Conservation (phyloP, 2,888 invertebrate genomes). For the Volucella inflata region DNA sequence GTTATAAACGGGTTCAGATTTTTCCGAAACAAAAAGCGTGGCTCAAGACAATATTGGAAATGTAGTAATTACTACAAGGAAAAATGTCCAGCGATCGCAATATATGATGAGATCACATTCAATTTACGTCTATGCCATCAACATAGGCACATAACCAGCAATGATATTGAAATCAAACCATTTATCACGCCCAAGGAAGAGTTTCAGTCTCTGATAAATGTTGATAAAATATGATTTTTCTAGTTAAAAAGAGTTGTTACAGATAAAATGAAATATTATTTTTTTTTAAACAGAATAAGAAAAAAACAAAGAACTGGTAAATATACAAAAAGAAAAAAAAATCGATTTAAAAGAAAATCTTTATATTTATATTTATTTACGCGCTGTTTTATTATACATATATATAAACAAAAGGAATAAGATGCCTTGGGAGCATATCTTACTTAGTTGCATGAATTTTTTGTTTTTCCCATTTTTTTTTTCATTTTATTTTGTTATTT, state of each 20-base stretch:
- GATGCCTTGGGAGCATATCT: conserved; percentile 17
- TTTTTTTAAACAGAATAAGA: conserved; percentile 44
- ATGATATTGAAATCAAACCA: conserved; percentile 82
- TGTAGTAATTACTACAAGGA: conserved; percentile 84
- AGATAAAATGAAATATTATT: conserved; percentile 48
- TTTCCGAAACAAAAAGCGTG: conserved; percentile 83
- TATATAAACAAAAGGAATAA: not conserved
- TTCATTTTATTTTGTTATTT: not conserved
- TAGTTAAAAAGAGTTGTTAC: conserved; percentile 32
- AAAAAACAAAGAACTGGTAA: conserved; percentile 55
- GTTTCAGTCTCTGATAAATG: conserved; percentile 45
- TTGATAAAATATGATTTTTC: conserved; percentile 61
- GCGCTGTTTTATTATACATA: conserved; percentile 30
- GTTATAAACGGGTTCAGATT: conserved; percentile 83
- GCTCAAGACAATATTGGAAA: conserved; percentile 83
- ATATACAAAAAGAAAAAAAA: conserved; percentile 42
- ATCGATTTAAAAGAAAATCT: not conserved
- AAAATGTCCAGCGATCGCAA: conserved; percentile 83
- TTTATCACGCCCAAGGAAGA: conserved; percentile 74
- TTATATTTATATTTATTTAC: conserved; percentile 6
- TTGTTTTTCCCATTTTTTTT: not conserved
- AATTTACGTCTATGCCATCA: conserved; percentile 82
- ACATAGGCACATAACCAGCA: conserved; percentile 82
- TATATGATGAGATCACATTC: conserved; percentile 82
- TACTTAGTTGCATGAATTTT: not conserved